Evolutionary conservation across 1,140 invertebrate species (phyloP).

Genomic region (Atta colombica): DNA sequence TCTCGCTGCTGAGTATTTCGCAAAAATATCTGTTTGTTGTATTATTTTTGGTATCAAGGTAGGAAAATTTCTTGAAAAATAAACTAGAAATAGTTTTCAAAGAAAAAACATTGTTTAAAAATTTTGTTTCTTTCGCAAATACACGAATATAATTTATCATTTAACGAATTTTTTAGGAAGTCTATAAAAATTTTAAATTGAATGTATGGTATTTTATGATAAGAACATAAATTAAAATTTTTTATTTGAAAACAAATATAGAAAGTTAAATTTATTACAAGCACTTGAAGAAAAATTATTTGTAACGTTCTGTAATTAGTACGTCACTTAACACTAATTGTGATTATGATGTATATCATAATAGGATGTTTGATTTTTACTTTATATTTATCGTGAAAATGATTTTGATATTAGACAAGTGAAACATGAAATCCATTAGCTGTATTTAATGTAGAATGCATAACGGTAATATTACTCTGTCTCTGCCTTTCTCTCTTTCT

Average conservation of each 20-base stretch:
- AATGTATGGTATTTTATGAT: neutral
- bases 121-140: neutral
- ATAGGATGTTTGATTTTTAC: neutral
- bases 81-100: neutral
- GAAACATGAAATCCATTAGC: neutral
- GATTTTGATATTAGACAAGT: neutral
- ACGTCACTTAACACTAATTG: neutral
- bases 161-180: neutral
- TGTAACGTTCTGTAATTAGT: neutral
- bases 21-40: neutral
- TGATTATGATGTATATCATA: neutral
- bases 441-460: constrained; percentile 8
- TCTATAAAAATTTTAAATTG: neutral
- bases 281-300: neutral
- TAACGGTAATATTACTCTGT: neutral
- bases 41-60: neutral
- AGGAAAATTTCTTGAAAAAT: constrained; percentile 19
- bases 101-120: neutral
- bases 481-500: neutral
- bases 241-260: neutral
- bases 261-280: neutral
- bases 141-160: neutral
- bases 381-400: neutral
- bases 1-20: neutral
- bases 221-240: neutral